These are phyloP conservation scores for Spermophilus dauricus DNA, from an alignment of 2,113 vertebrate species.

Conservation along the genomic window DNA sequence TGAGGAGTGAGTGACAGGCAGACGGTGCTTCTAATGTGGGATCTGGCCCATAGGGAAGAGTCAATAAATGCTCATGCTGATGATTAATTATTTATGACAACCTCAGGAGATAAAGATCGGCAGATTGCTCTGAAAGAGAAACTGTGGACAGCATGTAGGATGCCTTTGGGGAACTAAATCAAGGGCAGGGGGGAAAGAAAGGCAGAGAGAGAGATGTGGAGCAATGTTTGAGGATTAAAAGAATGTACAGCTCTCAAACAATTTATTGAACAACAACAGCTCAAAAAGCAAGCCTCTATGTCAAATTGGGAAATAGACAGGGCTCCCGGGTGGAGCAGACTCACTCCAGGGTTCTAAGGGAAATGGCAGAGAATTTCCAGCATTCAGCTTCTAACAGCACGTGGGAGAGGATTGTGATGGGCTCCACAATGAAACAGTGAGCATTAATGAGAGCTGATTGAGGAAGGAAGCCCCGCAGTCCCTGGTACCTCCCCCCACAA, in stretches of 20 bases:
- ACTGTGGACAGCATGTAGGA: background rate
- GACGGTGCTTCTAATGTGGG: background rate
- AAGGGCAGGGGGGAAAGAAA: background rate
- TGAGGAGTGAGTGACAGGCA: background rate
- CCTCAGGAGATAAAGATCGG: background rate
- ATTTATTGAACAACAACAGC: background rate
- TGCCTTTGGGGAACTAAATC: background rate
- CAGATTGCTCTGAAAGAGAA: background rate
- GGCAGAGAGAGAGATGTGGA: background rate
- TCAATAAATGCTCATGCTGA: background rate
- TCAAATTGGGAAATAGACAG: background rate
- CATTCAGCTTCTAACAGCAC: background rate
- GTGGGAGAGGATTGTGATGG: background rate
- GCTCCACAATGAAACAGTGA: conserved; percentile 22
- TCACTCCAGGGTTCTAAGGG: background rate
- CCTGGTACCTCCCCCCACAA: no score
- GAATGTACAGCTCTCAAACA: conserved; percentile 18
- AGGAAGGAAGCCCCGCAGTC: conserved; percentile 50
- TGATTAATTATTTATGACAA: background rate
- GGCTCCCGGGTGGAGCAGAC: background rate
- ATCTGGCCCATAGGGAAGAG: background rate
- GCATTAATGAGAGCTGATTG: background rate
- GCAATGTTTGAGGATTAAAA: conserved; percentile 36
- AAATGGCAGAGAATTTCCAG: background rate
- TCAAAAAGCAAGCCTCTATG: background rate